Conservation (phyloP, 2,888 invertebrate species). For the Troides helena region DNA sequence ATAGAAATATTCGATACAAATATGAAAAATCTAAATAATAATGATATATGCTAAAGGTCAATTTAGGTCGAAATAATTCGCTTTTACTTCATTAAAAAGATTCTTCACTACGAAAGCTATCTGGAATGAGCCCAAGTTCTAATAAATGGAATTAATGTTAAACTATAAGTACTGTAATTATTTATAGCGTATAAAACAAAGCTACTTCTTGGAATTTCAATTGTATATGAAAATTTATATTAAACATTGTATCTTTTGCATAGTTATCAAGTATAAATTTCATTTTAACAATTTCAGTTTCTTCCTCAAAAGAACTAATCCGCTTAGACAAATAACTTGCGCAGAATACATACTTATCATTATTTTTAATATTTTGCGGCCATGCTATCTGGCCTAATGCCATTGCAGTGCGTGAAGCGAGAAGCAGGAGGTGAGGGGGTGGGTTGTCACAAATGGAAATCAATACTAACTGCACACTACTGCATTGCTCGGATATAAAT, state of each 20-base stretch:
- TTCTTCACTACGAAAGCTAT: no score
- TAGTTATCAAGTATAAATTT: not conserved
- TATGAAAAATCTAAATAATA: not conserved
- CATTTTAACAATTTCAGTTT: not conserved
- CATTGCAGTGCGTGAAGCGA: slow-evolving; percentile 74
- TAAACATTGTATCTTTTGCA: no score
- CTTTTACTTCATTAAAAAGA: no score
- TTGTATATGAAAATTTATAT: no score
- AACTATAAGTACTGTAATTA: no score
- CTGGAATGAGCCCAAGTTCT: no score
- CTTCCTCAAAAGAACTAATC: not conserved
- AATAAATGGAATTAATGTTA: no score
- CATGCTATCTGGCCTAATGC: slow-evolving; percentile 65
- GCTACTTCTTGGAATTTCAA: no score
- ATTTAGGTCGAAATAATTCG: no score
- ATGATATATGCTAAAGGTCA: not conserved
- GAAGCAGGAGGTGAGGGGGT: slow-evolving; percentile 56
- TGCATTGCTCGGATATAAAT: slow-evolving; percentile 81
- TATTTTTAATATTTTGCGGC: slow-evolving; percentile 28
- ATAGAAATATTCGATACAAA: not conserved
- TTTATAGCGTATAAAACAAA: no score
- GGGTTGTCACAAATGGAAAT: slow-evolving; percentile 70
- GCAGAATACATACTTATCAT: not conserved
- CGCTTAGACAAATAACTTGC: not conserved
- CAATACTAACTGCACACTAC: slow-evolving; percentile 80